A percentile compares a stretch with the other conserved stretches of the same genome.
Conservation (phyloP, 2,888 invertebrate species). For the Cactoblastis cactorum region DNA sequence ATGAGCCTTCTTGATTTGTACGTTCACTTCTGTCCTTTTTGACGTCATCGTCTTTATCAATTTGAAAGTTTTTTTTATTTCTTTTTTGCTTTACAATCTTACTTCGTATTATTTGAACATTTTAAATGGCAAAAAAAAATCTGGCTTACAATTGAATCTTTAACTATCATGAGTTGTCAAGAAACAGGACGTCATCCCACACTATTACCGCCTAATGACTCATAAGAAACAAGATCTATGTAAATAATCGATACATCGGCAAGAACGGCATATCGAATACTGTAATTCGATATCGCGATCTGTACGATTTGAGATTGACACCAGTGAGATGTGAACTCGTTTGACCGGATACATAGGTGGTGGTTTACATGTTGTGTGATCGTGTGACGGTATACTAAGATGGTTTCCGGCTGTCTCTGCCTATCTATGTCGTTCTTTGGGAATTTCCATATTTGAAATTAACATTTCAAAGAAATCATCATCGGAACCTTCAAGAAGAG, state of each 20-base stretch:
- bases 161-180: neutral
- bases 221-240: constrained; percentile 45
- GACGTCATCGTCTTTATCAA: neutral
- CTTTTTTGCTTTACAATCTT: neutral
- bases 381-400: neutral
- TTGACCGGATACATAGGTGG: constrained; percentile 39
- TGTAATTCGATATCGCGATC: constrained; percentile 43
- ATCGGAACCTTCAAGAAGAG: no score
- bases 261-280: constrained; percentile 46
- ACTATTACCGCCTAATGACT: constrained; percentile 25
- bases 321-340: constrained; percentile 25
- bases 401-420: constrained; percentile 4
- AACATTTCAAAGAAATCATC: no score
- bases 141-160: neutral
- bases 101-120: neutral
- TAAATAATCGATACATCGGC: constrained; percentile 31
- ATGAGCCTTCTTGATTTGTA: constrained; percentile 3
- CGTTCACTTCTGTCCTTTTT: constrained; percentile 6
- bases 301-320: constrained; percentile 41
- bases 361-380: constrained; percentile 33
- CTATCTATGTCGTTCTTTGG: constrained; percentile 8
- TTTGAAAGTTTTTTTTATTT: neutral
- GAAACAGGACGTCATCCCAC: neutral
- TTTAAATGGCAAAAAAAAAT: neutral
- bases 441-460: neutral